phyloP scores from a whole-genome alignment of 23 tunicate genomes.

The Diplosoma virens region DNA sequence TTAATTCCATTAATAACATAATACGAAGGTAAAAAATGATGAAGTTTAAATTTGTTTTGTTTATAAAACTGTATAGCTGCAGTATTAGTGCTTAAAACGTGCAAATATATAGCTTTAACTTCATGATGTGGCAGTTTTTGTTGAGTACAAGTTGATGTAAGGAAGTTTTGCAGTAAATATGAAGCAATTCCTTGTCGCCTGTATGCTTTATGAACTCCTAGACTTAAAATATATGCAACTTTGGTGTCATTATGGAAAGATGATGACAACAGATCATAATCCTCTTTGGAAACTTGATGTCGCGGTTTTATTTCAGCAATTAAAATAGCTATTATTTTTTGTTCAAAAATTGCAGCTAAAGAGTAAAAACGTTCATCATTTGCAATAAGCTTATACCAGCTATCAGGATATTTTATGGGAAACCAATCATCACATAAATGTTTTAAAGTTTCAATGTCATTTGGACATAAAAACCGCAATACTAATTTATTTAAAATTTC shows the following conservation, averaged over 20 bases:
- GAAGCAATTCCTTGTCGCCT: constrained; percentile 80
- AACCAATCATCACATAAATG: constrained; percentile 75
- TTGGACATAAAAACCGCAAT: constrained; percentile 40
- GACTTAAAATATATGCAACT: constrained; percentile 76
- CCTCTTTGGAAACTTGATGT: constrained; percentile 71
- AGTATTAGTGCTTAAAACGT: constrained; percentile 61
- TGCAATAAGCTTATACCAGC: constrained; percentile 65
- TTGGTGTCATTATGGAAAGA: constrained; percentile 52
- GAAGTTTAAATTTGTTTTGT: constrained; percentile 56
- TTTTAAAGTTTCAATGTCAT: constrained; percentile 56
- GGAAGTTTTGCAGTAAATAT: constrained; percentile 41
- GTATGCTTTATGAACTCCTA: constrained; percentile 51
- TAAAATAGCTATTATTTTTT: constrained; percentile 67
- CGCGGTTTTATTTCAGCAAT: constrained; percentile 81
- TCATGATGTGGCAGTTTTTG: neutral
- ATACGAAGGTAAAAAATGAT: constrained; percentile 64
- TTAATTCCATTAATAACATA: constrained; percentile 62
- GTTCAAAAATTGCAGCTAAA: constrained; percentile 66
- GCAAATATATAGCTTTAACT: constrained; percentile 81
- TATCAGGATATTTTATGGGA: constrained; percentile 80
- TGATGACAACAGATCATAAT: constrained; percentile 51
- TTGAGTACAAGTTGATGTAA: constrained; percentile 30
- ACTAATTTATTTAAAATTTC: neutral
- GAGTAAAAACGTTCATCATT: constrained; percentile 62
- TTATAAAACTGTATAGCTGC: constrained; percentile 77